Conservation (phyloP, 2,113 vertebrate species). For the Peromyscus californicus region DNA sequence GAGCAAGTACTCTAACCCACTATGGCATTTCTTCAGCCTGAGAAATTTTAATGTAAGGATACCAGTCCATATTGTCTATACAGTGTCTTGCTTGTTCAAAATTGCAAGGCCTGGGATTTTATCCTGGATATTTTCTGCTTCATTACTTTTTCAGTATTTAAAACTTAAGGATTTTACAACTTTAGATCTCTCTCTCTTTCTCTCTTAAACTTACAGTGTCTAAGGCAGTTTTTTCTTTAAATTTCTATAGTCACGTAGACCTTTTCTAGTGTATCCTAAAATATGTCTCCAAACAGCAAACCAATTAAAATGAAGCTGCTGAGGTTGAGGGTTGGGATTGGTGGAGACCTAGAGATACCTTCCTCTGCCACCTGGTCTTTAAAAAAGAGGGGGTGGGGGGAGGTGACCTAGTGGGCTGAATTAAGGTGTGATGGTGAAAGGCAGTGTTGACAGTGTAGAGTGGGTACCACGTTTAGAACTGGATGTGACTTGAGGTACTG, state of each 20-base stretch:
- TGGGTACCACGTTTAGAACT: neutral
- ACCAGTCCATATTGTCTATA: neutral
- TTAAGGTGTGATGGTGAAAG: neutral
- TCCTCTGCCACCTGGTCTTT: neutral
- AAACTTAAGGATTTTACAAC: neutral
- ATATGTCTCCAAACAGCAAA: neutral
- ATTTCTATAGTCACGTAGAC: neutral
- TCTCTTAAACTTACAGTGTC: neutral
- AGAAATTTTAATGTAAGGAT: slow-evolving; percentile 1
- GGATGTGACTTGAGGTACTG: neutral
- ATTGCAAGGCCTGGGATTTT: neutral
- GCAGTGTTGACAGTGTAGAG: neutral
- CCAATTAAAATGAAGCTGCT: neutral
- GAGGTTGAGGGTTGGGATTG: neutral
- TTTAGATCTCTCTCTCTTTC: neutral
- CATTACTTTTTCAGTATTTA: slow-evolving; percentile 40
- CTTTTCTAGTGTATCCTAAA: neutral
- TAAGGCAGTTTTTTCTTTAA: neutral
- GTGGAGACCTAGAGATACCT: neutral
- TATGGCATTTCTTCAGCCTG: neutral
- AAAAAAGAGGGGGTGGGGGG: neutral
- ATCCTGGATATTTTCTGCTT: neutral
- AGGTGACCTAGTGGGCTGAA: neutral
- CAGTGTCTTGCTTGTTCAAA: slow-evolving; percentile 14
- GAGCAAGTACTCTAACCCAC: neutral